These are phyloP conservation scores for Plodia interpunctella DNA, from an alignment of 1,140 invertebrate species.

Conservation along the genomic window DNA sequence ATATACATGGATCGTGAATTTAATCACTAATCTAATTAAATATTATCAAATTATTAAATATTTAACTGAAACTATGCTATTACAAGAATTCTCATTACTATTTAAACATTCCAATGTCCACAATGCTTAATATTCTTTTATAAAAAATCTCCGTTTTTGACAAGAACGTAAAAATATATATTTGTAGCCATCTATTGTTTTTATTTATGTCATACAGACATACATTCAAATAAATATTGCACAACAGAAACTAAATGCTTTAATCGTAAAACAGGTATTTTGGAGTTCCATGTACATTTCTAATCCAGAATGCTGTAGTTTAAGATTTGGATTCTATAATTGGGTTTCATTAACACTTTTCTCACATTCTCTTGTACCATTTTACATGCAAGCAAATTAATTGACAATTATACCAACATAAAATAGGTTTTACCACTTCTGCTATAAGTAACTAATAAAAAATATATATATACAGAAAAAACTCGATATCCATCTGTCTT, in stretches of 20 bases:
- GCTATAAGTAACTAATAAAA: too few species aligned
- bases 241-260: constrained; percentile 72
- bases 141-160: too few species aligned
- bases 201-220: constrained; percentile 15
- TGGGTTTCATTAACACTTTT: constrained; percentile 22
- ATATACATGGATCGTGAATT: not conserved
- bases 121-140: too few species aligned
- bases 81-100: too few species aligned
- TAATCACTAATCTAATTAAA: too few species aligned
- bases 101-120: too few species aligned
- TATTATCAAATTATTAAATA: too few species aligned
- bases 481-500: too few species aligned
- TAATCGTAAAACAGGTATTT: constrained; percentile 74
- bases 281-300: constrained; percentile 57
- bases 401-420: not conserved
- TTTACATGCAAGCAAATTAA: not conserved
- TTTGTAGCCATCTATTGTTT: too few species aligned
- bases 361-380: constrained; percentile 3
- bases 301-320: constrained; percentile 35
- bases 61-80: too few species aligned
- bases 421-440: not conserved
- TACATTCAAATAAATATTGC: constrained; percentile 43
- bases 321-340: constrained; percentile 28
- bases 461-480: too few species aligned
- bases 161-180: too few species aligned